These are phyloP conservation scores for Megaptera novaeangliae DNA, from an alignment of 2,113 vertebrate genomes.

Conservation along the genomic window DNA sequence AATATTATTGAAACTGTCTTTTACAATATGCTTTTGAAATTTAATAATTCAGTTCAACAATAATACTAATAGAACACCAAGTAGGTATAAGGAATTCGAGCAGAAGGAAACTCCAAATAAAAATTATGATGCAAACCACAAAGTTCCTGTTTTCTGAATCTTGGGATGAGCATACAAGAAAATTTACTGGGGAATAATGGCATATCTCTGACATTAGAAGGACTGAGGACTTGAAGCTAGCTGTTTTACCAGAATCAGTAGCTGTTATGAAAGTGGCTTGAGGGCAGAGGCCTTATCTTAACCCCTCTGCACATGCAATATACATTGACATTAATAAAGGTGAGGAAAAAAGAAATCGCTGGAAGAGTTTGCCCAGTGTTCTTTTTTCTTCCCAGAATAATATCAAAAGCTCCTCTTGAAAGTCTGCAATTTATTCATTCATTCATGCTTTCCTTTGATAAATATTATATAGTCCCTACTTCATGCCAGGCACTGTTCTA, in stretches of 20 bases:
- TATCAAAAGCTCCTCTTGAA: background rate
- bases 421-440: background rate
- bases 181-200: background rate
- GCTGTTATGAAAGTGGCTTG: background rate
- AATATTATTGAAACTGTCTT: constrained; percentile 22
- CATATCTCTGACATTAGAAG: background rate
- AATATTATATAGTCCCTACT: background rate
- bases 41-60: background rate
- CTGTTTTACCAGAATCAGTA: background rate
- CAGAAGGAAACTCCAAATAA: background rate
- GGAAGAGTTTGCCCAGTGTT: background rate
- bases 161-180: background rate
- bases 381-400: background rate
- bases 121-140: background rate
- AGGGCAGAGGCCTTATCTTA: background rate
- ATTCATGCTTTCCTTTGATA: background rate
- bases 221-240: background rate
- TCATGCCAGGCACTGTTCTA: background rate
- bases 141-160: background rate
- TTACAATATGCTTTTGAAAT: constrained; percentile 21
- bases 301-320: background rate
- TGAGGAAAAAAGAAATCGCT: background rate
- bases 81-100: background rate
- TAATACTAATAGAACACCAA: background rate
- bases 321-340: background rate